Evolutionary conservation across 2,888 invertebrate species (phyloP).

Genomic region (Dynastes tityus): DNA sequence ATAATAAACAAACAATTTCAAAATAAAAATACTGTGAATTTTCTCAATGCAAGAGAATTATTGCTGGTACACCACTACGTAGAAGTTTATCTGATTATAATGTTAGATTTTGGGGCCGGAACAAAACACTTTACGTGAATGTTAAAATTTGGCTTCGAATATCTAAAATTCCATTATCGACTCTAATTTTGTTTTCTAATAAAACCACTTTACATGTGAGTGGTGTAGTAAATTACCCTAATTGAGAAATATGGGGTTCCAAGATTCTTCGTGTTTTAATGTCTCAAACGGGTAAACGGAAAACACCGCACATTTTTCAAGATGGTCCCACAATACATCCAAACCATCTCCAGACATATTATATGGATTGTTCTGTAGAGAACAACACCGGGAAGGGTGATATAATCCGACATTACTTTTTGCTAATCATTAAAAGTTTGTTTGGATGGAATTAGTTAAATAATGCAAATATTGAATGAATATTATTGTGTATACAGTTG

Average conservation of each 20-base stretch:
- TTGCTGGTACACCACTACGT: too few relatives aligned
- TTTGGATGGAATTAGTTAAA: background rate
- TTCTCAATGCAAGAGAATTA: too few relatives aligned
- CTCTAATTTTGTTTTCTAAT: slow-evolving; percentile 35
- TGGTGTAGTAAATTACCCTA: slow-evolving; percentile 42
- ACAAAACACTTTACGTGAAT: background rate
- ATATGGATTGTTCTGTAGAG: slow-evolving; percentile 5
- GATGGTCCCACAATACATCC: background rate
- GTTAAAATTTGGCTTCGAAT: background rate
- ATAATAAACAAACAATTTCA: too few relatives aligned
- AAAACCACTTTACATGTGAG: slow-evolving; percentile 38
- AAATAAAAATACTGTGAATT: too few relatives aligned
- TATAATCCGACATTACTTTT: slow-evolving; percentile 24
- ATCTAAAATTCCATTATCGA: slow-evolving; percentile 5
- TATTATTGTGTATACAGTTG: background rate
- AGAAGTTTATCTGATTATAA: too few relatives aligned
- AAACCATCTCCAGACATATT: slow-evolving; percentile 1
- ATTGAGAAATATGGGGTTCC: slow-evolving; percentile 46
- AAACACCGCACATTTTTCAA: slow-evolving; percentile 41
- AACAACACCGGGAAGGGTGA: background rate
- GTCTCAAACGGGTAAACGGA: slow-evolving; percentile 14
- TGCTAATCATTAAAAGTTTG: slow-evolving; percentile 24
- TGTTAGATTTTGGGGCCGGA: background rate
- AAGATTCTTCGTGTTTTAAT: slow-evolving; percentile 30
- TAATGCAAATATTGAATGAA: background rate